Base-by-base conservation (phyloP, 2,797 vertebrate genomes). In the Todus mexicanus region DNA sequence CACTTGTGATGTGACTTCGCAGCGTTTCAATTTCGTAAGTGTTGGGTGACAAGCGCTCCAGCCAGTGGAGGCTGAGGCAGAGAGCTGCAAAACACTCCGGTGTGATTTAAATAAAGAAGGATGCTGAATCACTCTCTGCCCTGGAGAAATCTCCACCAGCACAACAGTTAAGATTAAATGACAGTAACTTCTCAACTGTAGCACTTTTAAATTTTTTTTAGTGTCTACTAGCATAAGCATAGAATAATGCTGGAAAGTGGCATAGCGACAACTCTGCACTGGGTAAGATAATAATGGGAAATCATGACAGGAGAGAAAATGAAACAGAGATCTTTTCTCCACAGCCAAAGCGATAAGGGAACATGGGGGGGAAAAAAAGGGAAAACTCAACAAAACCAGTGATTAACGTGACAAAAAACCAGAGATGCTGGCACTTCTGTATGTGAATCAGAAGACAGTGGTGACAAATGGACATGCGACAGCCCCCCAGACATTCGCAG, bases 401-500 rank as follows among this genome's bases (percentile, higher is more conserved):
- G 53, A 53, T 75, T 78, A 84, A 38, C 23, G 13, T 21, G 43
- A 53, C 64, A 68, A 26, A 70, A 84, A 65, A 72, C 15, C 65
- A 75, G 92, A 88, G 77, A 40, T 60, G 43, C 51, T 92, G 70
- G 42, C 63, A 11, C 51, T 73, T 5, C 22, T 48, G 16, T 75
- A 2, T 70, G 45, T 33, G 77, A 60, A 15, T 40, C 5, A 68
- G 82, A 83, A 78, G 83, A 20, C 60, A 64, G 23, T 20, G 29
- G 61, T 93, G 85, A 89, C 71, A 95, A 93, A 94, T 84, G 88
- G 71, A 35, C 61, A 33, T 3, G 6, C 1, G 4, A 69, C 69
- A 92, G 80, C 72, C 78, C 88, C 70, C 88, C 42, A 51, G 92
- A 53, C 87, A 83, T 89, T 63, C 77, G 45, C 69, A 75, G 81